These are phyloP conservation scores for Eurystomus gularis DNA, from an alignment of 2,113 vertebrate genomes.

Conservation along the genomic window DNA sequence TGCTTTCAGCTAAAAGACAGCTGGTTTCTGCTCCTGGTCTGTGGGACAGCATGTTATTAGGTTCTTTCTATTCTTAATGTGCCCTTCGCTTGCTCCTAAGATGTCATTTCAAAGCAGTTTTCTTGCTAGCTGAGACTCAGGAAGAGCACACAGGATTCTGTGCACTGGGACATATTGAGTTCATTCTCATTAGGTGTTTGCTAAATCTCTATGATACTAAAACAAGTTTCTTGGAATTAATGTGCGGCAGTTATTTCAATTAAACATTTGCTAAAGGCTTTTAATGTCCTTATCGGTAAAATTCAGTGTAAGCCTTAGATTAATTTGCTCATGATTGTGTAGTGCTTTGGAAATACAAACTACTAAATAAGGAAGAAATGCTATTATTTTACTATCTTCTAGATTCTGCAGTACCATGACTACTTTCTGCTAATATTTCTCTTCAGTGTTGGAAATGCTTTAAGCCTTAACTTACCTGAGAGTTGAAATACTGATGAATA, in stretches of 20 bases:
- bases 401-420: neutral
- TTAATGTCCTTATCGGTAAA: conserved; percentile 35
- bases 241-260: conserved; percentile 2
- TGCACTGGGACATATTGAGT: neutral
- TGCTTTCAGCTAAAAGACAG: neutral
- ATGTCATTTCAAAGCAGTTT: neutral
- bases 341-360: conserved; percentile 22
- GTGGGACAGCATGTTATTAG: neutral
- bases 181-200: neutral
- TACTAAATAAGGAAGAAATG: neutral
- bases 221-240: conserved; percentile 35
- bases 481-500: neutral
- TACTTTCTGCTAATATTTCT: neutral
- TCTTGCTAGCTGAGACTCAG: neutral
- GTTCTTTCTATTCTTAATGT: neutral
- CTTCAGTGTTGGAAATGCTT: neutral
- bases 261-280: conserved; percentile 32
- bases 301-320: conserved; percentile 41
- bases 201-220: neutral
- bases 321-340: conserved; percentile 11
- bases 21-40: neutral
- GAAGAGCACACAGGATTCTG: neutral
- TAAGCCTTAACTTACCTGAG: neutral
- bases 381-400: neutral
- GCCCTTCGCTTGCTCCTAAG: neutral